Base-by-base conservation (phyloP, 2,113 vertebrate species). In the Danio rerio region DNA sequence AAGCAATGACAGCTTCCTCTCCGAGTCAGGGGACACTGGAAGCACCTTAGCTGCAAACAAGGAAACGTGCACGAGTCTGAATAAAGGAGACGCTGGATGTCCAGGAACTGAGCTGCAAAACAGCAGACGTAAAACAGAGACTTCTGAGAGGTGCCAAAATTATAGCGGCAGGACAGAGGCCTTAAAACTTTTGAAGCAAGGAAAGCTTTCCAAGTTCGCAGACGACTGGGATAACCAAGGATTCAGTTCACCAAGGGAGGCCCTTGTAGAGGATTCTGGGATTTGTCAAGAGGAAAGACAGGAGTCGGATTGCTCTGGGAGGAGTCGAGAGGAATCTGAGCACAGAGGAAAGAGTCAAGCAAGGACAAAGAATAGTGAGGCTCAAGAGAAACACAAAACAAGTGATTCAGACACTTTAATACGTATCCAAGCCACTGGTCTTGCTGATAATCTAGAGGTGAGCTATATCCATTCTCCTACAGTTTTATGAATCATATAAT, bases 371-470 rank as follows among this genome's bases (percentile, higher is more conserved):
- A 43, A 43, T 45, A 78, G 63, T 18, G 5, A 18, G 55, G 49
- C 49, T 43, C 9, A 49, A 75, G 53, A 86, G 42, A 49, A 76
- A 63, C n/a, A 9, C 3, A 11, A 45, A 10, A 50, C 42, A 53
- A 56, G 65, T 31, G 21, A 47, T 49, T 78, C 66, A 58, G 79
- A 85, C 53, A 55, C 43, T 20, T 73, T 40, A 49, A 9, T 0
- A 7, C 70, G 47, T 80, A 71, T 70, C 66, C 56, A 70, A 9
- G 42, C 16, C 12, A 3, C 49, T 63, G 75, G 85, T 0, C 18
- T 88, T 68, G 79, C 87, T 91, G 80, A 71, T 71, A 58, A 47
- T 75, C 81, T 84, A 81, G 85, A 85, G 88, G 90, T 91, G 84
- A 91, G 88, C 88, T 76, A 49, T 50, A 9, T 73, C 2, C 11